Conservation (phyloP, 2,888 invertebrate genomes). For the Thymelicus sylvestris region DNA sequence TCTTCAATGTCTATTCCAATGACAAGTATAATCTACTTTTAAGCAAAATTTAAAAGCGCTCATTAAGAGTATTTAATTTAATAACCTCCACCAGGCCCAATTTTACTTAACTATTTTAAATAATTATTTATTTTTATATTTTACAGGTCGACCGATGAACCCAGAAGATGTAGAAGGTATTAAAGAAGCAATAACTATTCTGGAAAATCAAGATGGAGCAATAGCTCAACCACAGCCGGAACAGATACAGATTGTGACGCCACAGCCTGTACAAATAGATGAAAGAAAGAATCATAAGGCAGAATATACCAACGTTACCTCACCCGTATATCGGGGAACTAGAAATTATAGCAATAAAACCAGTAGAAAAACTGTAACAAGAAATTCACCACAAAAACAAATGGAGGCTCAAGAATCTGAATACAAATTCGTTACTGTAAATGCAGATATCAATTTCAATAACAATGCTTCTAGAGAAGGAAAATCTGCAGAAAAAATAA, state of each 20-base stretch:
- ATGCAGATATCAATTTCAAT: conserved; percentile 63
- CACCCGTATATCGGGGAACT: conserved; percentile 71
- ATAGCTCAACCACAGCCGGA: conserved; percentile 48
- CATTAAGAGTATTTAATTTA: too few species aligned
- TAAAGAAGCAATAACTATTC: conserved; percentile 75
- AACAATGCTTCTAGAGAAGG: conserved; percentile 38
- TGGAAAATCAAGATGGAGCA: conserved; percentile 68
- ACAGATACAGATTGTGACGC: conserved; percentile 65
- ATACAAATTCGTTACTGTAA: conserved; percentile 59
- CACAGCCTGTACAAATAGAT: conserved; percentile 63
- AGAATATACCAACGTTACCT: conserved; percentile 53
- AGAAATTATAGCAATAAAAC: conserved; percentile 60
- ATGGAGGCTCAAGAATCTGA: conserved; percentile 52
- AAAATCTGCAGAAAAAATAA: conserved; percentile 20
- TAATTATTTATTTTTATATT: background rate
- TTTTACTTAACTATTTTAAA: background rate
- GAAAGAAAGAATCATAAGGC: conserved; percentile 64
- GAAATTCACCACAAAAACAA: conserved; percentile 45
- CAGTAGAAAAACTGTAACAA: conserved; percentile 48
- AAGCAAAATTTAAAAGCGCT: too few species aligned
- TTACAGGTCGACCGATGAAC: conserved; percentile 63
- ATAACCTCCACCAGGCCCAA: too few species aligned
- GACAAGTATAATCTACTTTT: too few species aligned
- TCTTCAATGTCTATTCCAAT: too few species aligned
- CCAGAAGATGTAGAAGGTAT: conserved; percentile 73